phyloP scores from a whole-genome alignment of 1,140 invertebrate genomes.

The Homarus americanus region DNA sequence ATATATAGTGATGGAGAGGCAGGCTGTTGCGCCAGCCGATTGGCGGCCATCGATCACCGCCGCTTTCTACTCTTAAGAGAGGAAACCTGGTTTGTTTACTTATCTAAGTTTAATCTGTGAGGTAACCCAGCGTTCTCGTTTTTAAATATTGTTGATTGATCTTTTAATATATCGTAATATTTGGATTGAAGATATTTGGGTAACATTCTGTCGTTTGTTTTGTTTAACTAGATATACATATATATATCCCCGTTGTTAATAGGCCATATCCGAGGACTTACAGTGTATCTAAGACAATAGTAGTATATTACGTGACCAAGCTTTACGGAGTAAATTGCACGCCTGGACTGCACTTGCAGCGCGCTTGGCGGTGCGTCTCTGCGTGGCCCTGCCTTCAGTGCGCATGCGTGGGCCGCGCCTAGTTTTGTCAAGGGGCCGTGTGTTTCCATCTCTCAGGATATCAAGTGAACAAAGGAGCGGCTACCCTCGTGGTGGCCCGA shows the following conservation, averaged over 20 bases:
- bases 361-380: neutral
- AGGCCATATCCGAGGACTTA: no score
- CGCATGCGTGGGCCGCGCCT: constrained; percentile 39
- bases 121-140: no score
- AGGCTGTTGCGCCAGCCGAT: neutral
- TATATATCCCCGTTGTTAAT: no score
- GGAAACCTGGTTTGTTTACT: neutral
- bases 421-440: constrained; percentile 26
- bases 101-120: neutral
- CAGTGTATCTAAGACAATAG: neutral
- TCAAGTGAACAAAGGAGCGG: constrained; percentile 34
- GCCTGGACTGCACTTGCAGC: neutral
- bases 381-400: constrained; percentile 22
- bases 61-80: neutral
- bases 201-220: no score
- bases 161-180: no score
- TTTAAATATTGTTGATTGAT: no score
- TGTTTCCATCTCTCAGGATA: constrained; percentile 38
- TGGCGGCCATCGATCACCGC: neutral
- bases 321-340: neutral
- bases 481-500: constrained; percentile 1
- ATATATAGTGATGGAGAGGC: neutral
- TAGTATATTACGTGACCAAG: neutral
- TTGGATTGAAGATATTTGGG: no score
- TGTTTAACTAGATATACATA: no score